phyloP scores from a whole-genome alignment of 2,113 vertebrate species.

The Erythrolamprus reginae region DNA sequence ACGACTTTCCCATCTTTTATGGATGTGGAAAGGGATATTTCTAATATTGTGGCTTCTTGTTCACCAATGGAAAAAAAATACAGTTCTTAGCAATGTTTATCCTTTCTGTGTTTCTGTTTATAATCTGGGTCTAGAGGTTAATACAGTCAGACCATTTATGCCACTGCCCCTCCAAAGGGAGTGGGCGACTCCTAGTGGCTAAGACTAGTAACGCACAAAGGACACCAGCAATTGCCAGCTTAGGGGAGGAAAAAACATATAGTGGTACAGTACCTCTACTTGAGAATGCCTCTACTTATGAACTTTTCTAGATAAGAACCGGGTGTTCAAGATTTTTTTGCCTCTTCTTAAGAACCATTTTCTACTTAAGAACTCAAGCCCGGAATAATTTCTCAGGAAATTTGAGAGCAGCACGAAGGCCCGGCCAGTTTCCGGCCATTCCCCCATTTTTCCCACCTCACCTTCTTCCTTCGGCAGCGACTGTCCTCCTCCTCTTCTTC shows the following conservation, averaged over 20 bases:
- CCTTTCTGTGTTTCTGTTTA: not conserved
- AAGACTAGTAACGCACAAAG: not conserved
- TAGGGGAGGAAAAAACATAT: not conserved
- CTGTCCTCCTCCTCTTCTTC: too few species aligned
- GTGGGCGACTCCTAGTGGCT: slow-evolving; percentile 5
- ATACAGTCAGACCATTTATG: not conserved
- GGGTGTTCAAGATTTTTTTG: too few species aligned
- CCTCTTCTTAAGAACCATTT: too few species aligned
- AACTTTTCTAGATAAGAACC: too few species aligned
- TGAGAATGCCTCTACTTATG: too few species aligned
- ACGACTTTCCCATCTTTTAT: not conserved
- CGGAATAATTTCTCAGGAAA: too few species aligned
- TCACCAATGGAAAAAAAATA: not conserved
- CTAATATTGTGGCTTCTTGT: not conserved
- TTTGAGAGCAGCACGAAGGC: too few species aligned
- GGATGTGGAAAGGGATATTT: not conserved
- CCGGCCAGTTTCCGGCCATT: too few species aligned
- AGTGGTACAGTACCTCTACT: too few species aligned
- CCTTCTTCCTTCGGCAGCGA: too few species aligned
- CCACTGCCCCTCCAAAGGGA: not conserved
- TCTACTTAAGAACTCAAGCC: too few species aligned
- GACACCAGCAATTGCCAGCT: not conserved
- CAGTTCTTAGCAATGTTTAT: not conserved
- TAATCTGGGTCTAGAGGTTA: not conserved
- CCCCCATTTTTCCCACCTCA: too few species aligned